Percentiles rank a stretch among this genome's conserved stretches.
Evolutionary conservation across 2,888 invertebrate genomes (phyloP).

Genomic region (Litoditis marina): DNA sequence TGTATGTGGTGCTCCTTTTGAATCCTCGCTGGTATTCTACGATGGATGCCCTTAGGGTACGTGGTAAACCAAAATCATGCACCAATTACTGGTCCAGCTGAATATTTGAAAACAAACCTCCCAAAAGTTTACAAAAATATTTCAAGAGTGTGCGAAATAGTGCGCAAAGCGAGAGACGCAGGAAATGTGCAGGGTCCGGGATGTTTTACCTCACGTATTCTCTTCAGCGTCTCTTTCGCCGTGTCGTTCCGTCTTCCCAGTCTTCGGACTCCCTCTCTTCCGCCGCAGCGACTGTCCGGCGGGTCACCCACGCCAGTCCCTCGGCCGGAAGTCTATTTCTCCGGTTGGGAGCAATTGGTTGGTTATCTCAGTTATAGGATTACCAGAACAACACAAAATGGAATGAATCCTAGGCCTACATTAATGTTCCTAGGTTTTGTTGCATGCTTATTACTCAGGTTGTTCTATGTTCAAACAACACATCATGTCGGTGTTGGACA

Average conservation of each 20-base stretch:
- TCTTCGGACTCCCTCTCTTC: constrained; percentile 38
- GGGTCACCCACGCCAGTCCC: constrained; percentile 53
- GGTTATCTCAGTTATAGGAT: neutral
- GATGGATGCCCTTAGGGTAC: constrained; percentile 20
- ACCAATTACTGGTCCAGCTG: neutral
- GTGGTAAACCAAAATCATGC: neutral
- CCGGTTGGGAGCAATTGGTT: constrained; percentile 53
- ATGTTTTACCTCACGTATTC: too few species aligned
- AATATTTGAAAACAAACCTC: neutral
- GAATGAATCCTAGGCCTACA: too few species aligned
- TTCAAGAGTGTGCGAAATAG: neutral
- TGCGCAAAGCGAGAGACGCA: too few species aligned
- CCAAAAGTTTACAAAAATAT: neutral
- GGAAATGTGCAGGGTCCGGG: too few species aligned
- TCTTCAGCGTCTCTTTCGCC: constrained; percentile 10
- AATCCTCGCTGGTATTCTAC: constrained; percentile 53
- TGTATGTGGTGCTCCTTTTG: constrained; percentile 52
- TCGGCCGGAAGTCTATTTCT: constrained; percentile 58
- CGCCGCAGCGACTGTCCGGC: constrained; percentile 46
- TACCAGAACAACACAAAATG: too few species aligned
- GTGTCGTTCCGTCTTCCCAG: constrained; percentile 14
- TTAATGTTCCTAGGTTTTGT: too few species aligned
- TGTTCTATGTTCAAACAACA: too few species aligned
- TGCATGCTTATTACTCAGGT: too few species aligned
- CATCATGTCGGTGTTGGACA: too few species aligned